These are phyloP conservation scores for Megaceryle maxima DNA, from an alignment of 2,113 vertebrate species.

Conservation along the genomic window DNA sequence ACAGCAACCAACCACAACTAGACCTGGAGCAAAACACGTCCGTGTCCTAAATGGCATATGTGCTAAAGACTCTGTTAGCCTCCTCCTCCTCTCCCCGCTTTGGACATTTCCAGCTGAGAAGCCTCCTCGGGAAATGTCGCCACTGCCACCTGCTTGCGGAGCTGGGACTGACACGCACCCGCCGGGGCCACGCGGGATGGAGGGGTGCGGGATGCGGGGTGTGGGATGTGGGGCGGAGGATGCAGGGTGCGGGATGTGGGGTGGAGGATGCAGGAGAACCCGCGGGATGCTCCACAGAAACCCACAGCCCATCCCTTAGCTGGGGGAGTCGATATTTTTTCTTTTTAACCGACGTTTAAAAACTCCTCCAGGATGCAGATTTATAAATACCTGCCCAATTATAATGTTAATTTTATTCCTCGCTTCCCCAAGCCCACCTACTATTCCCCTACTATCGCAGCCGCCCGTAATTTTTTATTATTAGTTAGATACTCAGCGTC, in stretches of 20 bases:
- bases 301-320: neutral
- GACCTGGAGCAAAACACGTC: too few species aligned
- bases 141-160: constrained; percentile 80
- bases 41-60: too few species aligned
- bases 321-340: neutral
- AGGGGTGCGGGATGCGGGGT: accelerated
- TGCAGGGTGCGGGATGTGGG: neutral
- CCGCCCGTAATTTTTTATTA: neutral
- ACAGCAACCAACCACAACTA: too few species aligned
- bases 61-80: too few species aligned
- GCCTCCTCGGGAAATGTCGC: constrained; percentile 72
- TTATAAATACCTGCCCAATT: constrained; percentile 9
- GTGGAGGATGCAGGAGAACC: neutral
- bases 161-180: constrained; percentile 63
- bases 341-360: neutral
- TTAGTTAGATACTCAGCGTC: neutral
- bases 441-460: neutral
- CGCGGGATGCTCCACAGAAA: accelerated
- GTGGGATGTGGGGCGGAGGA: accelerated
- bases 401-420: neutral
- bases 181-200: neutral
- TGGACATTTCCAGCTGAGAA: constrained; percentile 65
- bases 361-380: neutral
- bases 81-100: neutral
- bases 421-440: neutral